phyloP scores from a whole-genome alignment of 92 coral and sea anemone genomes.

The Epizoanthus ramosus region DNA sequence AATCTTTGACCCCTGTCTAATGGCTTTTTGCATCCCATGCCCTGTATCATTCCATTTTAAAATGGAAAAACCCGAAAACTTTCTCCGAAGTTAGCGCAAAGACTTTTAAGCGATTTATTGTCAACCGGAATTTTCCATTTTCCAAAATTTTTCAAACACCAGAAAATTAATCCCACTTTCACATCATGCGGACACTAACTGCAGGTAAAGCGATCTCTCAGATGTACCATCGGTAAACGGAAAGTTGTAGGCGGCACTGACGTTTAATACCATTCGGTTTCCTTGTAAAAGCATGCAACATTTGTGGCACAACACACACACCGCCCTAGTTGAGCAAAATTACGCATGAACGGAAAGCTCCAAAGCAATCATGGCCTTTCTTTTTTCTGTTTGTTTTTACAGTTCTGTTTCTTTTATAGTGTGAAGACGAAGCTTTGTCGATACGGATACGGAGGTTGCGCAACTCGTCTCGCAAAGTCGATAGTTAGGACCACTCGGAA shows the following conservation, averaged over 20 bases:
- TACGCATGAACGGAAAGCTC: background rate
- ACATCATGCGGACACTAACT: background rate
- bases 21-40: too few relatives aligned
- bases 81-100: background rate
- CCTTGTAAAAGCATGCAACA: conserved; percentile 15
- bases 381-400: background rate
- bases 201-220: background rate
- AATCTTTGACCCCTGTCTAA: too few relatives aligned
- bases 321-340: background rate
- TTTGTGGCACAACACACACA: background rate
- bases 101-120: background rate
- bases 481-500: too few relatives aligned
- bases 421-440: conserved; percentile 5
- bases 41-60: too few relatives aligned
- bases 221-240: too few relatives aligned
- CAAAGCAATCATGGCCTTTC: background rate
- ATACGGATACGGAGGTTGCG: background rate
- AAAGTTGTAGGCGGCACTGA: background rate
- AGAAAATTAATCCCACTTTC: background rate
- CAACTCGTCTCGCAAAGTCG: background rate
- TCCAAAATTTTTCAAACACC: background rate
- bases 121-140: background rate
- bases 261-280: background rate
- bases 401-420: background rate
- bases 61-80: background rate